A percentile compares a stretch with the other conserved stretches of the same genome.
Conservation (phyloP, 2,113 vertebrate genomes). For the Bungarus multicinctus region DNA sequence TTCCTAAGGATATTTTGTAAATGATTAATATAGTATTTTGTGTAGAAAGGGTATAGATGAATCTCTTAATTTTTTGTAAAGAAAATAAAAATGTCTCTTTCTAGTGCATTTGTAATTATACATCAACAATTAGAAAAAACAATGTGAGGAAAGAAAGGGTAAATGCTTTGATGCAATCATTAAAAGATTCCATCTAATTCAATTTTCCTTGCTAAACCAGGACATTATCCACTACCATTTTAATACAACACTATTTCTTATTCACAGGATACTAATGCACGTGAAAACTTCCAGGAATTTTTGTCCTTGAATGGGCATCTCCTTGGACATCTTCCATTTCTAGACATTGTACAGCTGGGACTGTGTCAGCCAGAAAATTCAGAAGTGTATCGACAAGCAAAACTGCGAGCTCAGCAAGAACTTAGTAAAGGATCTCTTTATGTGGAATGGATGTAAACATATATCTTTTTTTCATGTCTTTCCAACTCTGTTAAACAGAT, state of each 20-base stretch:
- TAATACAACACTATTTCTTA: slow-evolving; percentile 39
- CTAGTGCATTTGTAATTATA: background rate
- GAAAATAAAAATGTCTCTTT: background rate
- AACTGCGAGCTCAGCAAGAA: slow-evolving; percentile 73
- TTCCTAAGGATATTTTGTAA: background rate
- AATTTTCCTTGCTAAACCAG: background rate
- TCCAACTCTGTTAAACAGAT: background rate
- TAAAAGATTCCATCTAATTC: background rate
- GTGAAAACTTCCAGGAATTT: slow-evolving; percentile 95
- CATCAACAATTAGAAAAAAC: background rate
- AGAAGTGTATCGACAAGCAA: slow-evolving; percentile 87
- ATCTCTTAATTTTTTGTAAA: background rate
- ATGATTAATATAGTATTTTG: background rate
- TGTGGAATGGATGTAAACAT: slow-evolving; percentile 89
- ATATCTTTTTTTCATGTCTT: background rate
- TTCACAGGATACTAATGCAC: slow-evolving; percentile 78
- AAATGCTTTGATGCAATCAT: background rate
- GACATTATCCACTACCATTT: background rate
- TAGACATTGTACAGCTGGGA: slow-evolving; percentile 89
- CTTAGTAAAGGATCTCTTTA: slow-evolving; percentile 77
- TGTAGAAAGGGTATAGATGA: background rate
- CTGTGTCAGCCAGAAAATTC: slow-evolving; percentile 85
- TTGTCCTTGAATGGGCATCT: slow-evolving; percentile 91
- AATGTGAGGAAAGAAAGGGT: background rate
- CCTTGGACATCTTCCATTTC: slow-evolving; percentile 88